Percentiles rank a stretch among this genome's conserved stretches.
These are phyloP conservation scores for Plebejus melissa DNA, from an alignment of 2,888 invertebrate species.

Conservation along the genomic window DNA sequence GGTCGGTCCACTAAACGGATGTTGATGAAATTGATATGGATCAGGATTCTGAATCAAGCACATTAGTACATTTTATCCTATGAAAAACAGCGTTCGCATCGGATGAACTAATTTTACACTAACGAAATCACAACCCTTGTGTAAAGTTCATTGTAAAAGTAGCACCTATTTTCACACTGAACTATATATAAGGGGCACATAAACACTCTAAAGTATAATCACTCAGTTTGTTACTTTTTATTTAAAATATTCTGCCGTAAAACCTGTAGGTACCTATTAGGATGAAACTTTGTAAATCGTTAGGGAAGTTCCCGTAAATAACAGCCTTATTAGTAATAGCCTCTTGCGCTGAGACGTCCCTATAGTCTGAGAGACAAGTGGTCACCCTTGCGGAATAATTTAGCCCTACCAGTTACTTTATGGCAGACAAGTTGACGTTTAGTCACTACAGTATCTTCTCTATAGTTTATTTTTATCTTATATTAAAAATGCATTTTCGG, in stretches of 20 bases:
- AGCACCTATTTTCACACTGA: too few relatives aligned
- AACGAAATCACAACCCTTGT: too few relatives aligned
- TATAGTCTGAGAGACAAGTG: conserved; percentile 1
- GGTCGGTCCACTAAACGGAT: too few relatives aligned
- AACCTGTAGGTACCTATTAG: not conserved
- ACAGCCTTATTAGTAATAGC: conserved; percentile 6
- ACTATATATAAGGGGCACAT: too few relatives aligned
- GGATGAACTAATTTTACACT: too few relatives aligned
- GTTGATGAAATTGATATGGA: too few relatives aligned
- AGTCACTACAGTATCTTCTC: not conserved
- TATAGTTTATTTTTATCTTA: not conserved
- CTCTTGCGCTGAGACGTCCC: not conserved
- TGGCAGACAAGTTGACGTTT: conserved; percentile 9
- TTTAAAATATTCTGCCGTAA: not conserved
- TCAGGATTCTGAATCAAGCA: too few relatives aligned
- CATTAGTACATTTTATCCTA: too few relatives aligned
- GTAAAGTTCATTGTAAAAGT: too few relatives aligned
- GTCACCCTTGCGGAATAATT: conserved; percentile 5
- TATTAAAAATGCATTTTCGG: not conserved
- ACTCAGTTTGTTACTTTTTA: not conserved
- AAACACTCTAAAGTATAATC: not conserved
- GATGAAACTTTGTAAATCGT: not conserved
- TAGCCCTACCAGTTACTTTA: conserved; percentile 5
- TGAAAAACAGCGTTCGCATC: too few relatives aligned
- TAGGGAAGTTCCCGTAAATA: not conserved